phyloP scores from a whole-genome alignment of 2,888 invertebrate species.

The Branchipolynoe longqiensis region DNA sequence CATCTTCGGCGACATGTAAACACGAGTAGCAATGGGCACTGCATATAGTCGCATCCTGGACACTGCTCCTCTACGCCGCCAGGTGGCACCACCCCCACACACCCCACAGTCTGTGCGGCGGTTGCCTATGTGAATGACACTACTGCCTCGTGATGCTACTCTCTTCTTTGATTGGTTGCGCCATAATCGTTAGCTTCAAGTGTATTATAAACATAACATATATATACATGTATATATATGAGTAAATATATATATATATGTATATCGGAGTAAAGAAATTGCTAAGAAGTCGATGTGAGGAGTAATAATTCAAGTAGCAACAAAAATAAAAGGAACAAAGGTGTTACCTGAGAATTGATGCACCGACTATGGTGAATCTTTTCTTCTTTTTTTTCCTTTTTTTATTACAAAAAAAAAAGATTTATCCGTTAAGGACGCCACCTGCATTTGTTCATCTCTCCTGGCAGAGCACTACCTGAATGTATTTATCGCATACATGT shows the following conservation, averaged over 20 bases:
- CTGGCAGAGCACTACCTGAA: too few relatives aligned
- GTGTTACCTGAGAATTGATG: not conserved
- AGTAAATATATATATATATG: not conserved
- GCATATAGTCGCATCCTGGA: slow-evolving; percentile 13
- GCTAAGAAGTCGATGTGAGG: slow-evolving; percentile 26
- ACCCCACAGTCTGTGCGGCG: not conserved
- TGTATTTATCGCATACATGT: too few relatives aligned
- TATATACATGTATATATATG: not conserved
- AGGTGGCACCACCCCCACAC: not conserved
- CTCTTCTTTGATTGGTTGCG: not conserved
- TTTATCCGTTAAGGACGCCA: too few relatives aligned
- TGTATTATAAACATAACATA: not conserved
- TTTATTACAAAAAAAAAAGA: too few relatives aligned
- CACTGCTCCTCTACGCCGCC: not conserved
- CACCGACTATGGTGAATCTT: too few relatives aligned
- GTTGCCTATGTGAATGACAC: slow-evolving; percentile 2
- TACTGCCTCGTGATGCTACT: slow-evolving; percentile 21
- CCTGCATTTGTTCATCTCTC: too few relatives aligned
- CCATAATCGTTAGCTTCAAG: not conserved
- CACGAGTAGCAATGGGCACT: slow-evolving; percentile 34
- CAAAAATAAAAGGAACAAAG: not conserved
- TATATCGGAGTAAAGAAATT: not conserved
- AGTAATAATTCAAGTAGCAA: slow-evolving; percentile 25
- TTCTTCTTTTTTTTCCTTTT: too few relatives aligned
- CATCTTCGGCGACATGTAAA: slow-evolving; percentile 91